Conservation (phyloP, 2,888 invertebrate genomes). For the Mesorhabditis sp. region DNA sequence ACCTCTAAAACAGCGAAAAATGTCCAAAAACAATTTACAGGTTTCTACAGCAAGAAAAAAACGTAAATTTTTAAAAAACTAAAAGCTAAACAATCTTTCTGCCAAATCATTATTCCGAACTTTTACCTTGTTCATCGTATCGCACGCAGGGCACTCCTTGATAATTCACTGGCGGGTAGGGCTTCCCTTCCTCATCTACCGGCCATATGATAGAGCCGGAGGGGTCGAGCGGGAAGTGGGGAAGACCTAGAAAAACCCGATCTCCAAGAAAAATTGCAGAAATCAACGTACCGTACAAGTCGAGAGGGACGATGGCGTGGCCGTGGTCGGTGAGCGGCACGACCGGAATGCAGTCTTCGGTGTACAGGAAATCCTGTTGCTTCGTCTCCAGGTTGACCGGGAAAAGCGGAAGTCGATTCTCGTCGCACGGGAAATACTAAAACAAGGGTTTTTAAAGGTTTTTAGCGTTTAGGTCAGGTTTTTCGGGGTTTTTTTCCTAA, state of each 20-base stretch:
- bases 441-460: neutral
- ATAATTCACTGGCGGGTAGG: neutral
- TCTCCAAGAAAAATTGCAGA: neutral
- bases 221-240: neutral
- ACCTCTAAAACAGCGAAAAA: too few relatives aligned
- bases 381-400: neutral
- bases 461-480: neutral
- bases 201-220: neutral
- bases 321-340: slow-evolving; percentile 1
- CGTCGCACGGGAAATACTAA: neutral
- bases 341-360: neutral
- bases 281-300: neutral
- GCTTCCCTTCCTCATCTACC: neutral
- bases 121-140: neutral
- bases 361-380: neutral
- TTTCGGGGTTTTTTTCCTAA: too few relatives aligned
- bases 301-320: neutral
- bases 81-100: too few relatives aligned
- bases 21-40: too few relatives aligned
- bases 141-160: neutral
- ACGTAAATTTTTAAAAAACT: too few relatives aligned
- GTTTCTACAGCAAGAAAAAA: too few relatives aligned
- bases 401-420: neutral
- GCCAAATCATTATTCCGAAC: neutral
- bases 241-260: too few relatives aligned